Percentiles rank a stretch among this genome's conserved stretches.
Conservation (phyloP, 2,113 vertebrate species). For the Podilymbus podiceps region DNA sequence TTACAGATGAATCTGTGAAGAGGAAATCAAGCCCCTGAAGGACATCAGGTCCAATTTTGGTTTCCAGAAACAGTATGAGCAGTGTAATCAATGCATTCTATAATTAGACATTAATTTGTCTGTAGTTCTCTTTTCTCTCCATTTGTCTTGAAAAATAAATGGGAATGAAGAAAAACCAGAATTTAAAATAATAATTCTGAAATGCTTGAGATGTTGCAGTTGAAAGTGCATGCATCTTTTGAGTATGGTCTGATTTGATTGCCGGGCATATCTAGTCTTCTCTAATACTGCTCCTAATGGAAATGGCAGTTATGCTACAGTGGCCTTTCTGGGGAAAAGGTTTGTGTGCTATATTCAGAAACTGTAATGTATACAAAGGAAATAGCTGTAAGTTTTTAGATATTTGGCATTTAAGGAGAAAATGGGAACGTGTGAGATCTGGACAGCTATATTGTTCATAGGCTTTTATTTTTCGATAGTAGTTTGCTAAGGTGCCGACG, state of each 20-base stretch:
- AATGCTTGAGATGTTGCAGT: neutral
- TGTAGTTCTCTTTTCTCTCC: neutral
- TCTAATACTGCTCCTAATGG: neutral
- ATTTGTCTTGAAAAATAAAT: neutral
- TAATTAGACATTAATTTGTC: neutral
- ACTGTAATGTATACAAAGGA: neutral
- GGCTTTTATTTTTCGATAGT: neutral
- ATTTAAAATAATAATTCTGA: neutral
- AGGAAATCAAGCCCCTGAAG: neutral
- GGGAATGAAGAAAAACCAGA: neutral
- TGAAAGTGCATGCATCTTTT: neutral
- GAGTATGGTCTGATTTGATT: neutral
- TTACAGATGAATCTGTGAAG: neutral
- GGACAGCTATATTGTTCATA: neutral
- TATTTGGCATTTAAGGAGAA: neutral
- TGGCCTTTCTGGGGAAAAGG: neutral
- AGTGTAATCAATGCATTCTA: neutral
- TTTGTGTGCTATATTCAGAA: neutral
- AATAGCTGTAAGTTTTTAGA: neutral
- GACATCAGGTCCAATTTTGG: neutral
- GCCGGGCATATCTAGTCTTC: neutral
- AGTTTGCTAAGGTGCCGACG: neutral
- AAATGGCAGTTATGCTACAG: neutral
- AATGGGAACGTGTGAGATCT: neutral
- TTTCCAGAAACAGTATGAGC: neutral